phyloP scores from a whole-genome alignment of 2,888 invertebrate genomes.

The Harpagoxenus sublaevis region DNA sequence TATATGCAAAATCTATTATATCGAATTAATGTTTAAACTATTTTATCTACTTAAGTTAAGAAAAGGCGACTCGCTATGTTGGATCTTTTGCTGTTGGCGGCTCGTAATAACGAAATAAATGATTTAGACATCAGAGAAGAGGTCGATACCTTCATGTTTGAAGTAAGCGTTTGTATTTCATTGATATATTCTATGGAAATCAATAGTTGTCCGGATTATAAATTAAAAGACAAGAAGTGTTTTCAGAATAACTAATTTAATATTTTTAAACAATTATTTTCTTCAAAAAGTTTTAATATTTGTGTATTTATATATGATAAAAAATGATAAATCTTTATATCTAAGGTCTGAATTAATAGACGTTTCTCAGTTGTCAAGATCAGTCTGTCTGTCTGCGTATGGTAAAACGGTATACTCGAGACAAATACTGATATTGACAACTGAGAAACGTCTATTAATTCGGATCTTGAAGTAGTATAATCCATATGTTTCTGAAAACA shows the following conservation, averaged over 20 bases:
- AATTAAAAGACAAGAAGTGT: neutral
- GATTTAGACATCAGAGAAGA: slow-evolving; percentile 81
- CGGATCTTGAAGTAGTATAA: too few relatives aligned
- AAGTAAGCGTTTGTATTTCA: slow-evolving; percentile 61
- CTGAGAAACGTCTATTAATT: too few relatives aligned
- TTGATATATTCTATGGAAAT: neutral
- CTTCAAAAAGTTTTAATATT: too few relatives aligned
- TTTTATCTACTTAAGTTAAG: slow-evolving; percentile 36
- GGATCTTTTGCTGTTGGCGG: slow-evolving; percentile 79
- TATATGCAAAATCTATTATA: neutral
- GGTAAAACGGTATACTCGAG: too few relatives aligned
- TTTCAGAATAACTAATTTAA: neutral
- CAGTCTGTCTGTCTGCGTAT: too few relatives aligned
- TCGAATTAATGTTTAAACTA: neutral
- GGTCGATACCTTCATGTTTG: slow-evolving; percentile 82
- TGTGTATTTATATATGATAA: too few relatives aligned
- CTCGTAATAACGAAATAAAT: slow-evolving; percentile 72
- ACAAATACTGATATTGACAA: too few relatives aligned
- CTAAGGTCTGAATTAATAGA: too few relatives aligned
- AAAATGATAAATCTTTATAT: too few relatives aligned
- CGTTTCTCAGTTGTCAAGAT: too few relatives aligned
- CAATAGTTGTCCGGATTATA: neutral
- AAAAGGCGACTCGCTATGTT: slow-evolving; percentile 80
- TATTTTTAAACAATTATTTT: neutral
- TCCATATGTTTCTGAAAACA: too few relatives aligned